Evolutionary conservation across 2,888 invertebrate species (phyloP).

Genomic region (Bembecia ichneumoniformis): DNA sequence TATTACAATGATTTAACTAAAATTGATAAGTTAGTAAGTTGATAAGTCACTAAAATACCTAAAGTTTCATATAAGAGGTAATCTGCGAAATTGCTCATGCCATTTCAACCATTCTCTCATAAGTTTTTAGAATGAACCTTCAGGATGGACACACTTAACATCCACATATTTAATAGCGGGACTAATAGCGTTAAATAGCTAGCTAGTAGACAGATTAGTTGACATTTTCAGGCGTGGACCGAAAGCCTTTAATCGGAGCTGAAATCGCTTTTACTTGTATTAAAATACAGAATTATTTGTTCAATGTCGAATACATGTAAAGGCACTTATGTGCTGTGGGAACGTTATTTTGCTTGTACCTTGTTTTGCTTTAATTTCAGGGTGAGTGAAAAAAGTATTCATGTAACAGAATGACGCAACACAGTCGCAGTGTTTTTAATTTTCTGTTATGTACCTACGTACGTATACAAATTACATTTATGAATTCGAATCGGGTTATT

Average conservation of each 20-base stretch:
- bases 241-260: neutral
- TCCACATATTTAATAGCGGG: too few relatives aligned
- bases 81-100: too few relatives aligned
- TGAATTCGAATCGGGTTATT: constrained; percentile 49
- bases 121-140: too few relatives aligned
- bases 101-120: too few relatives aligned
- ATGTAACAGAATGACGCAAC: neutral
- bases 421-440: constrained; percentile 14
- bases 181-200: too few relatives aligned
- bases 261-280: constrained; percentile 2
- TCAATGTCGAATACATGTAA: constrained; percentile 18
- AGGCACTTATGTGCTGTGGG: constrained; percentile 19
- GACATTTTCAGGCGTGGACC: too few relatives aligned
- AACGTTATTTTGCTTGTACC: neutral
- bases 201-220: too few relatives aligned
- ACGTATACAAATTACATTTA: constrained; percentile 32
- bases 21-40: too few relatives aligned
- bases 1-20: too few relatives aligned
- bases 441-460: constrained; percentile 9
- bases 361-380: neutral
- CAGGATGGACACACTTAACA: too few relatives aligned
- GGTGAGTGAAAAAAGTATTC: neutral
- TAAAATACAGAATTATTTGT: constrained; percentile 13
- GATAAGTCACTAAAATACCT: too few relatives aligned
- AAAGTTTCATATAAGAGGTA: too few relatives aligned